phyloP scores from a whole-genome alignment of 2,888 invertebrate species.

The Mycalesis mineus region DNA sequence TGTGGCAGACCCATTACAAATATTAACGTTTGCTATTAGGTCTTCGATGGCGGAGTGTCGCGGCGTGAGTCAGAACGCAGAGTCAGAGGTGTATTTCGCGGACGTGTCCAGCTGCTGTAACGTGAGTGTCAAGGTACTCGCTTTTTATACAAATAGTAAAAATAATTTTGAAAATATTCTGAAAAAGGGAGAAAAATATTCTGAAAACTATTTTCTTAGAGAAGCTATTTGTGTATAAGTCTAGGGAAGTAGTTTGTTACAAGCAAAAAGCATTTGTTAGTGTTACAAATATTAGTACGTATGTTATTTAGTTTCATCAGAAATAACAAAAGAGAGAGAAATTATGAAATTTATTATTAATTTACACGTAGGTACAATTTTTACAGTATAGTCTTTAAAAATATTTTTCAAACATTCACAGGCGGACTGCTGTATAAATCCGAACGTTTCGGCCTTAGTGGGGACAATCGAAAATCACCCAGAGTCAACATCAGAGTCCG shows the following conservation, averaged over 20 bases:
- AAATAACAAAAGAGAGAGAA: too few relatives aligned
- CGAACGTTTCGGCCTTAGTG: constrained; percentile 65
- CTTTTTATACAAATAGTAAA: not conserved
- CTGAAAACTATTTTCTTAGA: too few relatives aligned
- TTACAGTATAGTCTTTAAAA: too few relatives aligned
- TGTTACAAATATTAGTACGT: too few relatives aligned
- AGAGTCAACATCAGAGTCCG: constrained; percentile 71
- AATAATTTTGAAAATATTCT: too few relatives aligned
- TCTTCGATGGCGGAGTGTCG: constrained; percentile 68
- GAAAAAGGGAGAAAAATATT: not conserved
- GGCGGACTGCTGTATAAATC: constrained; percentile 72
- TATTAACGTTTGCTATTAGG: constrained; percentile 36
- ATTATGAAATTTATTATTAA: too few relatives aligned
- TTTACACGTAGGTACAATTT: too few relatives aligned
- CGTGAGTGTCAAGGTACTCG: constrained; percentile 79
- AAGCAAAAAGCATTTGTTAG: too few relatives aligned
- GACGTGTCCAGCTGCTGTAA: constrained; percentile 92
- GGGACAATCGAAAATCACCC: constrained; percentile 73
- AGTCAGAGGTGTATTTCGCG: constrained; percentile 91
- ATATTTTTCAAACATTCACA: constrained; percentile 29
- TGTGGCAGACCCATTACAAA: not conserved
- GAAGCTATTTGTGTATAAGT: too few relatives aligned
- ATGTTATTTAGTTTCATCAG: too few relatives aligned
- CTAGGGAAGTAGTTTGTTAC: too few relatives aligned
- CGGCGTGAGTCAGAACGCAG: constrained; percentile 79